phyloP scores from a whole-genome alignment of 2,797 vertebrate genomes.

The Mergus octosetaceus region DNA sequence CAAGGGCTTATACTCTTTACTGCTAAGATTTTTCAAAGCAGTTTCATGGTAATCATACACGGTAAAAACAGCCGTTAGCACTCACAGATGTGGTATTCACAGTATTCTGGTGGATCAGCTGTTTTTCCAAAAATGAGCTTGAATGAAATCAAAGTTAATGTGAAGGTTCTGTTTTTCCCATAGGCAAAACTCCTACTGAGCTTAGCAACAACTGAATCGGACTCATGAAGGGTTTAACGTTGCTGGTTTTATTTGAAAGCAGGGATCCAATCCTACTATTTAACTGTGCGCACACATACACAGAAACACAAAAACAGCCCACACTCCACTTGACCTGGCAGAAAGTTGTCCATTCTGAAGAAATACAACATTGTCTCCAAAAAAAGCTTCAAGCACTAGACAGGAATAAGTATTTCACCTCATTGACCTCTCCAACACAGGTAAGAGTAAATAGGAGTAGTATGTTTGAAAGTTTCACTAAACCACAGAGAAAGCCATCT shows the following conservation, averaged over 20 bases:
- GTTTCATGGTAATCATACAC: background rate
- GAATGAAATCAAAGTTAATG: conserved; percentile 39
- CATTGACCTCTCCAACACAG: background rate
- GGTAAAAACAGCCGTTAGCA: background rate
- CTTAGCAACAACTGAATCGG: background rate
- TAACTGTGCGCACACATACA: background rate
- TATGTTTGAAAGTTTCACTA: background rate
- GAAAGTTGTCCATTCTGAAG: background rate
- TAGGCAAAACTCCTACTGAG: conserved; percentile 28
- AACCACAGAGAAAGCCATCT: background rate
- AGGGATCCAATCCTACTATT: background rate
- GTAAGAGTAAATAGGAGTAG: background rate
- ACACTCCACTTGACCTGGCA: background rate
- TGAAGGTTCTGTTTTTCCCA: background rate
- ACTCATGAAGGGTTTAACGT: background rate
- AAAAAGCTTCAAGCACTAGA: background rate
- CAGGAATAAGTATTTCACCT: background rate
- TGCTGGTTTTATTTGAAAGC: background rate
- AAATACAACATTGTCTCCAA: background rate
- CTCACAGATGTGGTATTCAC: background rate
- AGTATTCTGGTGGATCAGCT: background rate
- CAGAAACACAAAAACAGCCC: background rate
- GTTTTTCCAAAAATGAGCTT: background rate
- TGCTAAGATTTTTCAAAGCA: background rate
- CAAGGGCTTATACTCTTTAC: background rate